Evolutionary conservation across 2,113 vertebrate species (phyloP).

Genomic region (Sylvilagus bachmani): DNA sequence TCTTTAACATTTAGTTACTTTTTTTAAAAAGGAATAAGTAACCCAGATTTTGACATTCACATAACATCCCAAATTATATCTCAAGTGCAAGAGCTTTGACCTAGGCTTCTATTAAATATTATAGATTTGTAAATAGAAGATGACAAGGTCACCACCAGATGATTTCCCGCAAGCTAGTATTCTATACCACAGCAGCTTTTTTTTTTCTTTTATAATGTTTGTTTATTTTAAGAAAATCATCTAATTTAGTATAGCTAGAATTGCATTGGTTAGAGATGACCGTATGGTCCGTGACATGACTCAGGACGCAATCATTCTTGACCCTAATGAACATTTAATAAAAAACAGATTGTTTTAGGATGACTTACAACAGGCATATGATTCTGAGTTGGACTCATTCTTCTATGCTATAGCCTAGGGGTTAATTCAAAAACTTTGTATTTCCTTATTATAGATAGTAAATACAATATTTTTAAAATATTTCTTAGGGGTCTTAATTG

Average conservation of each 20-base stretch:
- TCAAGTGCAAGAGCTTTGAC: not conserved
- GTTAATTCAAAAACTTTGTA: not conserved
- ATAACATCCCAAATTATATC: not conserved
- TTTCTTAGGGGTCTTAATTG: not conserved
- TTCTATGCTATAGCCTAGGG: not conserved
- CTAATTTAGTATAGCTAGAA: not conserved
- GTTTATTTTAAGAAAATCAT: constrained; percentile 17
- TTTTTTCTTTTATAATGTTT: not conserved
- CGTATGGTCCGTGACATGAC: not conserved
- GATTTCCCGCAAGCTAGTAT: not conserved
- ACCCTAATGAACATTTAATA: not conserved
- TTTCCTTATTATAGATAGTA: not conserved
- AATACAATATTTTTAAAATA: not conserved
- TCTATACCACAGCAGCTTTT: not conserved
- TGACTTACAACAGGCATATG: not conserved
- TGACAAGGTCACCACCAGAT: not conserved
- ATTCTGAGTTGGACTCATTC: not conserved
- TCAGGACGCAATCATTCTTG: not conserved
- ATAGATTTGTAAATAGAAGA: not conserved
- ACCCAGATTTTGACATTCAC: not conserved
- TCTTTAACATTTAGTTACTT: not conserved
- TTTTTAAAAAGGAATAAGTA: not conserved
- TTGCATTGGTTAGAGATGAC: not conserved
- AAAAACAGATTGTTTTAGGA: not conserved
- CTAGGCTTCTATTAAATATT: not conserved